These are phyloP conservation scores for Felis chaus DNA, from an alignment of 2,113 vertebrate species.

Conservation along the genomic window DNA sequence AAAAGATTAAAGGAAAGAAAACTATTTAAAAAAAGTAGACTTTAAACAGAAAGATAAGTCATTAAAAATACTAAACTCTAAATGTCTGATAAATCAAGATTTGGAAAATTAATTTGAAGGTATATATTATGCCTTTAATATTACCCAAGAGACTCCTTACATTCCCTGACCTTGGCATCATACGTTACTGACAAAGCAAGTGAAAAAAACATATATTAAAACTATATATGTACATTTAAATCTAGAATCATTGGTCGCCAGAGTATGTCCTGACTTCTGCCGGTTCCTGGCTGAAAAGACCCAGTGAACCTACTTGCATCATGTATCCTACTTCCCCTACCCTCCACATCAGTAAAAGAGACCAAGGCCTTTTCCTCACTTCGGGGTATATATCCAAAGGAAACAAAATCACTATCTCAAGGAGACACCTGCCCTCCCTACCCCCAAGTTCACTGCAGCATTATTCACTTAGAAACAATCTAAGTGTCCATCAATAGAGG, in stretches of 20 bases:
- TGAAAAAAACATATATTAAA: neutral
- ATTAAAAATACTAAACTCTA: slow-evolving; percentile 31
- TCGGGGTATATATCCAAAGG: neutral
- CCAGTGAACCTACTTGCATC: neutral
- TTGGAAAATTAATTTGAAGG: neutral
- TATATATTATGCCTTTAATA: neutral
- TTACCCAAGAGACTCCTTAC: neutral
- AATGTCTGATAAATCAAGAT: neutral
- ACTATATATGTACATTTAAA: neutral
- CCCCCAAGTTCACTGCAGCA: neutral
- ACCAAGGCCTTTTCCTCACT: neutral
- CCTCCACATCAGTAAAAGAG: neutral
- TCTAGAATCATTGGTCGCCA: neutral
- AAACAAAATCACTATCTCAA: neutral
- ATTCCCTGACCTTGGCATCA: neutral
- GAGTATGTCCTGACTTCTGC: neutral
- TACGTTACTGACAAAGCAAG: neutral
- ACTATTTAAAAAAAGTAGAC: neutral
- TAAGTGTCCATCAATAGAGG: neutral
- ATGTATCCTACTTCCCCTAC: fast-evolving
- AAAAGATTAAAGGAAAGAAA: neutral
- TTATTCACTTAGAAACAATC: neutral
- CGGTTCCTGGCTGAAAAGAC: neutral
- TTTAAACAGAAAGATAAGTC: slow-evolving; percentile 7
- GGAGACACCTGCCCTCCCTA: neutral